Evolutionary conservation across 2,888 invertebrate species (phyloP).

Genomic region (Caenorhabditis japonica): DNA sequence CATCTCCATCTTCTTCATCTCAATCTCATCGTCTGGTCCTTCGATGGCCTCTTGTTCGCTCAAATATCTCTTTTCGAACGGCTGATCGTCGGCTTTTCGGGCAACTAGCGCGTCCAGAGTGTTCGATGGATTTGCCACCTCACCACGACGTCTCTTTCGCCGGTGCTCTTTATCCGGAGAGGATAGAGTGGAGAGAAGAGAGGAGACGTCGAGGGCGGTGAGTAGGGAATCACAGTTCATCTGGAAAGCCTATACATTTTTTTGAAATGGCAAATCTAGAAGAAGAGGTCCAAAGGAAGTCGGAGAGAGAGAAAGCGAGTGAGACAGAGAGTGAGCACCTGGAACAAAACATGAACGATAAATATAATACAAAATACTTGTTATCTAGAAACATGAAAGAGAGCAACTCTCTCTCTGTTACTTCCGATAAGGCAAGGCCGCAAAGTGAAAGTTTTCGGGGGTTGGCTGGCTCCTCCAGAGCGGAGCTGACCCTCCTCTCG

Average conservation of each 20-base stretch:
- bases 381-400: slow-evolving; percentile 5
- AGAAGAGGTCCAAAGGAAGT: slow-evolving; percentile 1
- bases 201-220: slow-evolving; percentile 43
- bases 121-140: slow-evolving; percentile 73
- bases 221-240: slow-evolving; percentile 50
- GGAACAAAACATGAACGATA: slow-evolving; percentile 8
- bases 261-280: not conserved
- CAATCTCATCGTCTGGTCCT: slow-evolving; percentile 74
- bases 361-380: not conserved
- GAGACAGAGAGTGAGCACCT: slow-evolving; percentile 6
- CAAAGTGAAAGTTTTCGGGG: not conserved
- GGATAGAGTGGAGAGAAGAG: slow-evolving; percentile 32
- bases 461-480: not conserved
- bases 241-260: not conserved
- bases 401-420: too few relatives aligned
- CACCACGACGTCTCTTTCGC: slow-evolving; percentile 56
- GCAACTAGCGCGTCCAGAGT: slow-evolving; percentile 76
- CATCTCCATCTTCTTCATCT: slow-evolving; percentile 74
- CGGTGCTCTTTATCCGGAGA: slow-evolving; percentile 25
- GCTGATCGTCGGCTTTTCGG: slow-evolving; percentile 70
- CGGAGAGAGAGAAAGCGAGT: not conserved
- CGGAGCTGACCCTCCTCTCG: not conserved
- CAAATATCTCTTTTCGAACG: slow-evolving; percentile 70
- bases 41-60: slow-evolving; percentile 77
- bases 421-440: not conserved